Evolutionary conservation across 2,888 invertebrate species (phyloP).

Genomic region (Caradrina kadenii): DNA sequence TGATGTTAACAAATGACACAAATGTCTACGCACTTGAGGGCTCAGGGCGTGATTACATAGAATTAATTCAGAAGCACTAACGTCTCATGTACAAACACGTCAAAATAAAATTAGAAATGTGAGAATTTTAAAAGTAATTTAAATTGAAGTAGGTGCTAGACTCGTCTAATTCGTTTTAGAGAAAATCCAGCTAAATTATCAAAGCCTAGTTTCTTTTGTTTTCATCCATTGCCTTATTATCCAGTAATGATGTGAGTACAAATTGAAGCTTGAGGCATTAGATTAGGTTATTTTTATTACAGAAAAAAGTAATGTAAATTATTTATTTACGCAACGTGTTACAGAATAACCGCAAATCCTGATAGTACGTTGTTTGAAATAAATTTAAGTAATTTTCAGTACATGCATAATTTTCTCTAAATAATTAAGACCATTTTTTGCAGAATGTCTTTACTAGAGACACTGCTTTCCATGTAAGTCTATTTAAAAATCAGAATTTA

Average conservation of each 20-base stretch:
- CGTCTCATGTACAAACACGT: neutral
- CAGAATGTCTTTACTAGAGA: no score
- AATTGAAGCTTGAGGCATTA: neutral
- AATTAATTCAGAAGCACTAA: conserved; percentile 33
- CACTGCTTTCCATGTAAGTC: no score
- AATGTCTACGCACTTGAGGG: conserved; percentile 12
- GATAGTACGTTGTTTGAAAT: no score
- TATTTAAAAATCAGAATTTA: no score
- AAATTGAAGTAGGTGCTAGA: neutral
- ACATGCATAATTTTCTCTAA: no score
- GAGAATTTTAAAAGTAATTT: neutral
- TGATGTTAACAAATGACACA: conserved; percentile 50
- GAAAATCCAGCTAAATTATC: conserved; percentile 4
- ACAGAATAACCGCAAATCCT: no score
- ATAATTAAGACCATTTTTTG: no score
- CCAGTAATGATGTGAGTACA: neutral
- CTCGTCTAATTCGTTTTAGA: conserved; percentile 5
- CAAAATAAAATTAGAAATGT: neutral
- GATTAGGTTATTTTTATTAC: neutral
- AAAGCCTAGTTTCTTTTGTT: conserved; percentile 7
- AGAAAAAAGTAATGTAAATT: neutral
- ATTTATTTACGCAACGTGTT: neutral
- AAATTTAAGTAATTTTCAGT: no score
- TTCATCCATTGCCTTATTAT: no score
- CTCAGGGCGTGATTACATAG: conserved; percentile 1